These are phyloP conservation scores for Drosophila putrida DNA, from an alignment of 2,888 invertebrate species.

Conservation along the genomic window DNA sequence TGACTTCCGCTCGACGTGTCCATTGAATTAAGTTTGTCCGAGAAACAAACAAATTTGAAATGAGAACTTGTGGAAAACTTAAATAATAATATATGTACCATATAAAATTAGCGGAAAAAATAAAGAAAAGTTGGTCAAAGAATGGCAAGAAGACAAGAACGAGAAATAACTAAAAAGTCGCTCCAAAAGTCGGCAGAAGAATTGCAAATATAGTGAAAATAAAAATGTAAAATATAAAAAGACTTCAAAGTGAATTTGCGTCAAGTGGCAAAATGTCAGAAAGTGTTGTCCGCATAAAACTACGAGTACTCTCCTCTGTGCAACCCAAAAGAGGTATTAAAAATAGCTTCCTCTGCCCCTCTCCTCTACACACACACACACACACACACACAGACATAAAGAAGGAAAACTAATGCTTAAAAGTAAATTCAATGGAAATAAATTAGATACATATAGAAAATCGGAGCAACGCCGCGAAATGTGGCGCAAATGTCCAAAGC, in stretches of 20 bases:
- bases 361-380: background rate
- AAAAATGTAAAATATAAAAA: constrained; percentile 39
- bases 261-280: constrained; percentile 38
- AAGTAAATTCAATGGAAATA: constrained; percentile 36
- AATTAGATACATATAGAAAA: constrained; percentile 40
- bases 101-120: constrained; percentile 50
- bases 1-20: constrained; percentile 68
- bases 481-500: constrained; percentile 33
- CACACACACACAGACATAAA: background rate
- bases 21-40: constrained; percentile 74
- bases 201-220: constrained; percentile 55
- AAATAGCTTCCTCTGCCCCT: constrained; percentile 10
- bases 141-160: constrained; percentile 23
- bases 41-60: constrained; percentile 33
- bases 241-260: constrained; percentile 69
- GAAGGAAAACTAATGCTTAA: constrained; percentile 14
- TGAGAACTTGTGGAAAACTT: constrained; percentile 47
- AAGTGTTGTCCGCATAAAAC: constrained; percentile 10
- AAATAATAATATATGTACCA: constrained; percentile 35
- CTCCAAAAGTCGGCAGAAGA: constrained; percentile 35
- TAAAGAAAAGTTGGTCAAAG: constrained; percentile 21
- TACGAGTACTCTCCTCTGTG: constrained; percentile 13
- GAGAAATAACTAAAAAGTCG: constrained; percentile 15
- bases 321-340: constrained; percentile 46
- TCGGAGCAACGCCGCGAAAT: constrained; percentile 27